Evolutionary conservation across 2,113 vertebrate species (phyloP).

Genomic region (Arizona elegans): DNA sequence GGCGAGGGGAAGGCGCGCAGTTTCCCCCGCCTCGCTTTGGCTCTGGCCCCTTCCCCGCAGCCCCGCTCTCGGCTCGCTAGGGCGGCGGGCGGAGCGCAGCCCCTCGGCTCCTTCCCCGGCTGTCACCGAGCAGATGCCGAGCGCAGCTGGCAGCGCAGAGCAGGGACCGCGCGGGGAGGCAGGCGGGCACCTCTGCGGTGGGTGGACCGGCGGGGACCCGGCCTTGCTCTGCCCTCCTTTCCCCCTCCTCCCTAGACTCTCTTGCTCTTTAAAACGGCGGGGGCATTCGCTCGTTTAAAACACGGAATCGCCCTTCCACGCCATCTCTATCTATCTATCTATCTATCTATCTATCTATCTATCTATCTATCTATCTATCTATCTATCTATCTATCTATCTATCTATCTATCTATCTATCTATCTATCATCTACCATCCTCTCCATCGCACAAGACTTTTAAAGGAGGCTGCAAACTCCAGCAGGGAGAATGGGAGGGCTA

Average conservation of each 20-base stretch:
- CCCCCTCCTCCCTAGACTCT: background rate
- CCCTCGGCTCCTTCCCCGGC: constrained; percentile 57
- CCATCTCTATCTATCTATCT: background rate
- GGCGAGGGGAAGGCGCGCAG: constrained; percentile 67
- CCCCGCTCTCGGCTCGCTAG: constrained; percentile 30
- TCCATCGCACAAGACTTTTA: background rate
- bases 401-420: too few species aligned
- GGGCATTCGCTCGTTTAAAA: constrained; percentile 38
- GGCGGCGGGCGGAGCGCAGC: constrained; percentile 68
- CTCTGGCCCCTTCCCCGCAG: background rate
- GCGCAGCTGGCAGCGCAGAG: constrained; percentile 64
- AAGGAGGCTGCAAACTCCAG: background rate
- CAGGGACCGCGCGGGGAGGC: constrained; percentile 53
- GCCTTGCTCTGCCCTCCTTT: constrained; percentile 39
- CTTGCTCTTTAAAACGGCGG: background rate
- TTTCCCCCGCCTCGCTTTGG: constrained; percentile 6
- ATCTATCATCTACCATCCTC: too few species aligned
- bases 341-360: background rate
- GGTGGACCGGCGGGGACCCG: constrained; percentile 11
- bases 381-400: background rate
- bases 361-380: background rate
- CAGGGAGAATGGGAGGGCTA: background rate
- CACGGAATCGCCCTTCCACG: background rate
- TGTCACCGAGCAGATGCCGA: constrained; percentile 70
- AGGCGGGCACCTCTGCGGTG: constrained; percentile 43